A percentile compares a stretch with the other conserved stretches of the same genome.
Evolutionary conservation across 1,140 invertebrate genomes (phyloP).

Genomic region (Rhopalosiphum padi): DNA sequence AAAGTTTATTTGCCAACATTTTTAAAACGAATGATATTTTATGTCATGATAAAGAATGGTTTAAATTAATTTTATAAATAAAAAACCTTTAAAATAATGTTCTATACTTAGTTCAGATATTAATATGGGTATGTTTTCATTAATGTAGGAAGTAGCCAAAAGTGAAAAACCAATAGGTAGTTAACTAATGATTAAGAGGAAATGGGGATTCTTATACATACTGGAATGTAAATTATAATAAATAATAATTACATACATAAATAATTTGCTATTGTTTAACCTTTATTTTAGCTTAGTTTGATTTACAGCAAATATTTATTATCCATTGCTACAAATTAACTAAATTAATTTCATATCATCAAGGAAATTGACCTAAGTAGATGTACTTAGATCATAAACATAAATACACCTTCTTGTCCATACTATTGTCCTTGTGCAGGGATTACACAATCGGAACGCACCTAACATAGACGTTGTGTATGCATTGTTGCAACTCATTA

Average conservation of each 20-base stretch:
- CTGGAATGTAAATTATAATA: background rate
- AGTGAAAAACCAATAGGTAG: background rate
- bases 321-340: background rate
- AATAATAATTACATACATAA: background rate
- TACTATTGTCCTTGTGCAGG: constrained; percentile 27
- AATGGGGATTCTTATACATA: background rate
- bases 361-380: background rate
- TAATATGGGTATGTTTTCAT: background rate
- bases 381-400: background rate
- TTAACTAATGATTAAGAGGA: background rate
- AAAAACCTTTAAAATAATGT: background rate
- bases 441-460: constrained; percentile 40
- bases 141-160: background rate
- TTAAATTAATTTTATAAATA: background rate
- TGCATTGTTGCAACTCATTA: background rate
- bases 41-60: background rate
- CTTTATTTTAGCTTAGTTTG: background rate
- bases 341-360: background rate
- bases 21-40: background rate
- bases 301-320: background rate
- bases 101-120: background rate
- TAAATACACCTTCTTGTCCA: background rate
- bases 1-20: background rate
- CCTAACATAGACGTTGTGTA: background rate
- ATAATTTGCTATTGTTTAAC: background rate